A percentile compares a stretch with the other conserved stretches of the same genome.
phyloP scores from a whole-genome alignment of 2,113 vertebrate species.

The Sclerurus mexicanus region DNA sequence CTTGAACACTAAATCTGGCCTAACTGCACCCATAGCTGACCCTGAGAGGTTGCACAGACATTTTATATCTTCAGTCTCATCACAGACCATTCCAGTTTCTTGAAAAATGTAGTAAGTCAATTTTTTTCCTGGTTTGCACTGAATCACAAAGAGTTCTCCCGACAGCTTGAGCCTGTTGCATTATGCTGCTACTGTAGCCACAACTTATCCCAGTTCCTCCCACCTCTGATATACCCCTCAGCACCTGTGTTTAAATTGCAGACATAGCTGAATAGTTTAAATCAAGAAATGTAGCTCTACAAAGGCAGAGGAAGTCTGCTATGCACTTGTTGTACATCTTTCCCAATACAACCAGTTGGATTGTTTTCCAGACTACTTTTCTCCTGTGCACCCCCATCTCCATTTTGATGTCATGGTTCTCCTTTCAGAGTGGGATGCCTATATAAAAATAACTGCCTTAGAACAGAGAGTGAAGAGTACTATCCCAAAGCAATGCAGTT shows the following conservation, averaged over 20 bases:
- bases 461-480: not conserved
- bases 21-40: not conserved
- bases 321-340: not conserved
- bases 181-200: not conserved
- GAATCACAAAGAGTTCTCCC: not conserved
- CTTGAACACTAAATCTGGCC: not conserved
- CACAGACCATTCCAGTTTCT: not conserved
- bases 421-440: not conserved
- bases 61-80: not conserved
- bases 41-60: not conserved
- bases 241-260: not conserved
- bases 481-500: not conserved
- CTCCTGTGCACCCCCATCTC: not conserved
- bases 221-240: not conserved
- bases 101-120: not conserved
- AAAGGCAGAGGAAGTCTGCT: not conserved
- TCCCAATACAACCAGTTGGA: not conserved
- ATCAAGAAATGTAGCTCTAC: not conserved
- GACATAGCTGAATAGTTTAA: not conserved
- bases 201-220: not conserved
- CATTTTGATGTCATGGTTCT: not conserved
- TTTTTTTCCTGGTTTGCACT: not conserved
- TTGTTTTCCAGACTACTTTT: not conserved
- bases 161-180: constrained; percentile 10
- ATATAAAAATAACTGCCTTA: not conserved